Evolutionary conservation across 2,113 vertebrate genomes (phyloP), one percentile per base, ranked within the genome.

Genomic region (Elanus axillaris): DNA sequence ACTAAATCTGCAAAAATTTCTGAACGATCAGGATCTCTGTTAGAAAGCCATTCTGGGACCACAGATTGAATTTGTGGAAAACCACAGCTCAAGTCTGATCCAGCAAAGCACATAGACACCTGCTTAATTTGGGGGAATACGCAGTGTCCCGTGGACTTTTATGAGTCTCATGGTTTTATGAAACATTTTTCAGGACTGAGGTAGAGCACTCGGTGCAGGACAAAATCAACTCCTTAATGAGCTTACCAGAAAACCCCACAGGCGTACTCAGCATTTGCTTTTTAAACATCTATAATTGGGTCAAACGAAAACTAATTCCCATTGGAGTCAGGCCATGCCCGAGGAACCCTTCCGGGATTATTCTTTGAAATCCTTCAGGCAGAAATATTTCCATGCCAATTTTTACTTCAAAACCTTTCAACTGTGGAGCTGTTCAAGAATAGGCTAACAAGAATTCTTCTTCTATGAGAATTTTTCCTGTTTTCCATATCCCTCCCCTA

Each of bases 251-350:
- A 96, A 94, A 85, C 62, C 95, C 93, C 67, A 82, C 59, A 69
- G 93, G 93, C 91, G 69, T 66, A 68, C 71, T 93, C 93, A 90
- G 93, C 71, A 16, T 93, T 90, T 86, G 89, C 93, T 93, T 97
- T 96, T 96, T 73, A 95, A 94, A 95, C 84, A 80, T 79, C 58
- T 94, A 73, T 96, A 96, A 97, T 97, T 95, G 93, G 93, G 93
- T 96, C 96, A 97, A 97, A 97, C 95, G 84, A 90, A 94, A 96
- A 96, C 94, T 90, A 96, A 97, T 97, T 97, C 96, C 91, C 89
- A 90, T 50, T 97, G 91, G 95, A 97, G 74, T 86, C 81, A 29
- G 3, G 94, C 96, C 95, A 91, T 91, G 81, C 77, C 94, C 74
- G 52, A 94, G 67, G 91, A 97, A 82, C 78, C 85, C 93, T 97